Evolutionary conservation across 1,140 invertebrate genomes (phyloP), one percentile per base, ranked within the genome.

Genomic region (Musca vetustissima): DNA sequence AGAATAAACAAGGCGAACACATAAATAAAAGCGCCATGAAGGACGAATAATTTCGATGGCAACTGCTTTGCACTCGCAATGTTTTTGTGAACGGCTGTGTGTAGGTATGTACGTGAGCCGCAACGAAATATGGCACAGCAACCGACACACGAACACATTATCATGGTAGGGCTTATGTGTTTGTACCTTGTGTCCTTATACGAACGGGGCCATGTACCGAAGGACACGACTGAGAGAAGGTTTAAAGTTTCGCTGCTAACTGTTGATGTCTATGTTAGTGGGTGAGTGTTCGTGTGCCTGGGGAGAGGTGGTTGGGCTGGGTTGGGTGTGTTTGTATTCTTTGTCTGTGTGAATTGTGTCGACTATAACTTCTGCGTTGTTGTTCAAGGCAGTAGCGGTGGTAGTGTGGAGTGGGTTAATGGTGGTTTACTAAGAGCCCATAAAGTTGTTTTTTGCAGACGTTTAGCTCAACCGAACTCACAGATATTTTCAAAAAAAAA

Each of bases 1-100:
- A 15, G 17, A 49, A 49, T n/a, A 49, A 49, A 49, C 6, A 49
- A 7, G 2, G 13, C 15, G 17, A 49, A 49, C 11, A n/a, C 11
- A 49, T 49, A 6, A 49, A 49, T 19, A 49, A 49, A 49, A 49
- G 15, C 32, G 55, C 55, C 55, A 59, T 59, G 55, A 59, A 59
- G 55, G 55, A 59, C 55, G 55, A 59, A 59, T 59, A 59, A 32
- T 59, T 59, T 59, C 32, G 55, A 59, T 59, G 55, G 55, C 55
- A 59, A 25, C 55, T 59, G 55, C n/a, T 32, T 49, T 49, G 48
- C 15, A 32, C 28, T 32, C 28, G n/a, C n/a, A n/a, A n/a, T n/a
- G n/a, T n/a, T n/a, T n/a, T n/a, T 32, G 28, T 32, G 28, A 9
- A 32, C 3, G 28, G 28, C 28, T 32, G 28, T 32, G 28, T 32